These are phyloP conservation scores for Siniperca scherzeri DNA, from an alignment of 2,797 vertebrate species.

Conservation along the genomic window DNA sequence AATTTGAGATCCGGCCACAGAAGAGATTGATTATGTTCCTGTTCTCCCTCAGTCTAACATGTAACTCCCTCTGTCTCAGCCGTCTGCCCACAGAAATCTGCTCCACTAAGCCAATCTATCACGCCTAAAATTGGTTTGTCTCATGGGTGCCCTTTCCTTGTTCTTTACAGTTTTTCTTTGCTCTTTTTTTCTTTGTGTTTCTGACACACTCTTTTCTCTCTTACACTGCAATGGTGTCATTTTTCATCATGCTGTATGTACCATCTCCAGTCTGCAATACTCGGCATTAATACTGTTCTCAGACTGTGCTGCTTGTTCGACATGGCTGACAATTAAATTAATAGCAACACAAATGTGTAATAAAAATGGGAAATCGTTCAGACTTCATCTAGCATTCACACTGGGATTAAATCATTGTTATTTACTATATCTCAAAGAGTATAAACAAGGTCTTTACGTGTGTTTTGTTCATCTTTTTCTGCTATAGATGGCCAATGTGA, in stretches of 20 bases:
- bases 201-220: conserved; percentile 32
- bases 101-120: conserved; percentile 57
- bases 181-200: conserved; percentile 22
- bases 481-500: conserved; percentile 92
- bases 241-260: conserved; percentile 47
- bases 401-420: background rate
- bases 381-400: conserved; percentile 1
- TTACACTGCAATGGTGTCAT: conserved; percentile 20
- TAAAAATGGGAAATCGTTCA: background rate
- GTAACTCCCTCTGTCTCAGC: conserved; percentile 45
- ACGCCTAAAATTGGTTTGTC: conserved; percentile 61
- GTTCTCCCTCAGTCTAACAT: conserved; percentile 23
- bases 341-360: background rate
- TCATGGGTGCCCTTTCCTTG: conserved; percentile 33
- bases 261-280: background rate
- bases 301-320: conserved; percentile 17
- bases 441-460: background rate
- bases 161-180: conserved; percentile 33
- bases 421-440: background rate
- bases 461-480: background rate
- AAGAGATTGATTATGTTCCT: conserved; percentile 17
- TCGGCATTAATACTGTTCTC: conserved; percentile 2
- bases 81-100: conserved; percentile 55
- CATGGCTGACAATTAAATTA: conserved; percentile 23
- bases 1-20: conserved; percentile 19